These are phyloP conservation scores for Hypomecis punctinalis DNA, from an alignment of 2,888 invertebrate genomes.

Conservation along the genomic window DNA sequence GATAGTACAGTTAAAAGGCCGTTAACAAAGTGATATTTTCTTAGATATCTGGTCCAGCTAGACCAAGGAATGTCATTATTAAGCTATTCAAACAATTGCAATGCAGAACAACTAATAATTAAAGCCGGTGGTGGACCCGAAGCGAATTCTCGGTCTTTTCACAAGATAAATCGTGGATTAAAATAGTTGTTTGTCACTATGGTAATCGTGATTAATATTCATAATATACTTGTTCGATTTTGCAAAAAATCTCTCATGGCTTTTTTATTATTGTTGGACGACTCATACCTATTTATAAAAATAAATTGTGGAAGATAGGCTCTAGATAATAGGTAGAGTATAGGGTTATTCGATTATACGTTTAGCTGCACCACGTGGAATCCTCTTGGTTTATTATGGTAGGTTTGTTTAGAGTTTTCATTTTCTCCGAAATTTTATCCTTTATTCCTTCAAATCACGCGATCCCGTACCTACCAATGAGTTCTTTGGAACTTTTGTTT, in stretches of 20 bases:
- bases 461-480: too few species aligned
- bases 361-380: too few species aligned
- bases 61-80: slow-evolving; percentile 25
- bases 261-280: neutral
- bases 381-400: too few species aligned
- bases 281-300: too few species aligned
- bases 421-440: too few species aligned
- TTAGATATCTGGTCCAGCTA: slow-evolving; percentile 36
- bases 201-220: slow-evolving; percentile 7
- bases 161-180: slow-evolving; percentile 11
- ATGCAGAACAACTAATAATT: slow-evolving; percentile 10
- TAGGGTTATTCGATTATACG: too few species aligned
- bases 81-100: slow-evolving; percentile 33
- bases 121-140: slow-evolving; percentile 7
- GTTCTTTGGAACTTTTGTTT: too few species aligned
- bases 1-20: too few species aligned
- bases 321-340: too few species aligned
- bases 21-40: slow-evolving; percentile 66
- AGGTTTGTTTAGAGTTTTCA: too few species aligned
- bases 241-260: neutral
- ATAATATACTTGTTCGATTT: neutral
- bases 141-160: slow-evolving; percentile 14
- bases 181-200: slow-evolving; percentile 16
- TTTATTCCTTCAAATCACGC: too few species aligned
- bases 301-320: too few species aligned